These are phyloP conservation scores for Acipenser transmontanus DNA, from an alignment of 2,797 vertebrate species.

Conservation along the genomic window DNA sequence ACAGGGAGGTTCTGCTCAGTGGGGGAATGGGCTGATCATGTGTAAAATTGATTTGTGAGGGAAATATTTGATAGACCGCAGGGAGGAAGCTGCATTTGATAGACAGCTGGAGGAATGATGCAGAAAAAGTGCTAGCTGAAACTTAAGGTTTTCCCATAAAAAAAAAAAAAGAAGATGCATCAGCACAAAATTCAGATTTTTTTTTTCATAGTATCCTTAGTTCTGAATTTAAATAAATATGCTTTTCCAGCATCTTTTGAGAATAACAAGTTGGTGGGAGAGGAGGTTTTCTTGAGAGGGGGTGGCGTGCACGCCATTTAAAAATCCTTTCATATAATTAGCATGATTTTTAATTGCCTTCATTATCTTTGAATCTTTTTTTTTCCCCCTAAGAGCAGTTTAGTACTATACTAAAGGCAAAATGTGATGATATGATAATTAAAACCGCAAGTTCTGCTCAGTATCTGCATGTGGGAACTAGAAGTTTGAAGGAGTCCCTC, in stretches of 20 bases:
- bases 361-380: slow-evolving; percentile 22
- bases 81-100: slow-evolving; percentile 75
- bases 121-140: slow-evolving; percentile 66
- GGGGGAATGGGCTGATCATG: slow-evolving; percentile 99
- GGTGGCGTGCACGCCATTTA: not conserved
- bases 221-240: too few species aligned
- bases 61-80: slow-evolving; percentile 97
- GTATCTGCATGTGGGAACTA: slow-evolving; percentile 10
- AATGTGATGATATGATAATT: not conserved
- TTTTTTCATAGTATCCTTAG: slow-evolving; percentile 17
- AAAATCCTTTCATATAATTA: slow-evolving; percentile 13
- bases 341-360: slow-evolving; percentile 24
- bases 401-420: not conserved
- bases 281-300: slow-evolving; percentile 7
- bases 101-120: slow-evolving; percentile 70
- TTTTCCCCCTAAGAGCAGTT: not conserved
- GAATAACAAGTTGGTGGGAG: slow-evolving; percentile 48
- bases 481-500: not conserved
- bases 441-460: not conserved
- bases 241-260: slow-evolving; percentile 21
- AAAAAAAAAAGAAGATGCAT: slow-evolving; percentile 64
- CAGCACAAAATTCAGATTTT: slow-evolving; percentile 53
- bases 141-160: slow-evolving; percentile 45
- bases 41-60: slow-evolving; percentile 99
- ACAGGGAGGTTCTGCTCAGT: slow-evolving; percentile 92